Conservation (phyloP, 2,888 invertebrate genomes). For the Meteorus cinctellus region DNA sequence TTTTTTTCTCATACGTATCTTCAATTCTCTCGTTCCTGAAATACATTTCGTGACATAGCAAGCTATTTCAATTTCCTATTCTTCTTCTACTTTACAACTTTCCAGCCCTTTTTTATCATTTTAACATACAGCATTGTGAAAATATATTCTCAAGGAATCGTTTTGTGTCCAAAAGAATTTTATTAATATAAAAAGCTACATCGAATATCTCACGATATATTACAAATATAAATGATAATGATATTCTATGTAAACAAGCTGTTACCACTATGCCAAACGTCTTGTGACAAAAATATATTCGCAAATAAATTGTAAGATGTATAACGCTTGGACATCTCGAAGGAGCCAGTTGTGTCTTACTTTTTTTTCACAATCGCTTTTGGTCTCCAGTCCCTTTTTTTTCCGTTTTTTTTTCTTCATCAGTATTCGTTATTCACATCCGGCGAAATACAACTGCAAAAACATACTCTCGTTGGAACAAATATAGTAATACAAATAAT, state of each 20-base stretch:
- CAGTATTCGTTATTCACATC: no score
- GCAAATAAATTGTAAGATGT: constrained; percentile 36
- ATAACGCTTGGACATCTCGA: neutral
- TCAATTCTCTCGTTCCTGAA: neutral
- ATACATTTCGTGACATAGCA: neutral
- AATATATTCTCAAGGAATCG: no score
- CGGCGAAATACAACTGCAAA: no score
- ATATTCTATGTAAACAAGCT: constrained; percentile 40
- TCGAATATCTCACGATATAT: neutral
- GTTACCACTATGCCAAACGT: constrained; percentile 27
- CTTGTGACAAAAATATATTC: constrained; percentile 40
- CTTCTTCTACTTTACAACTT: neutral
- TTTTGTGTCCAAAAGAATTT: no score
- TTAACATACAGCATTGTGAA: neutral
- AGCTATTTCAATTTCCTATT: neutral
- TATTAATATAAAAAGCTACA: neutral
- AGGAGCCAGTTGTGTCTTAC: neutral
- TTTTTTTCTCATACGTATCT: constrained; percentile 8
- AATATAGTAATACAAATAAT: no score
- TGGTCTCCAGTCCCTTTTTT: neutral
- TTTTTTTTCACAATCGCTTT: neutral
- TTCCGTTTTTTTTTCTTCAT: neutral
- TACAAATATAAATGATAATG: constrained; percentile 37
- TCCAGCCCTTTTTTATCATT: neutral
- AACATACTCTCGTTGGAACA: no score